These are phyloP conservation scores for Phlogophora meticulosa DNA, from an alignment of 2,888 invertebrate species.

Conservation along the genomic window DNA sequence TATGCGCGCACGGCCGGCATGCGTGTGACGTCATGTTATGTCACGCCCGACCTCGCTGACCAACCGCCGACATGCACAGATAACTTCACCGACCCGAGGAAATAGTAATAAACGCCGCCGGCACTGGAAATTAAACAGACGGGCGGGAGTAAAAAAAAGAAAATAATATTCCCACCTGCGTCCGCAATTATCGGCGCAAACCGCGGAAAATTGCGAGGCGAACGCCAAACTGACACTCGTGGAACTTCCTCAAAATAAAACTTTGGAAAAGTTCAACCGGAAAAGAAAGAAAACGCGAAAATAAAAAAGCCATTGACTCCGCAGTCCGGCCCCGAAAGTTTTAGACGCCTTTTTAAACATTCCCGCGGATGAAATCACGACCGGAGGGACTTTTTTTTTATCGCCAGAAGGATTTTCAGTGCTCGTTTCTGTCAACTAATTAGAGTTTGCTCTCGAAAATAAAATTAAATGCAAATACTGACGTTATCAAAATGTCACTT, in stretches of 20 bases:
- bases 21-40: constrained; percentile 54
- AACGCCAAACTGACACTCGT: constrained; percentile 90
- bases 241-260: constrained; percentile 89
- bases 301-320: constrained; percentile 91
- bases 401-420: constrained; percentile 81
- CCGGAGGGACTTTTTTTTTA: constrained; percentile 78
- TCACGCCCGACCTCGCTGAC: constrained; percentile 61
- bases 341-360: constrained; percentile 86
- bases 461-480: constrained; percentile 73
- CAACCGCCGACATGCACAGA: constrained; percentile 52
- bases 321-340: constrained; percentile 86
- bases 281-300: constrained; percentile 89
- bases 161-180: constrained; percentile 86
- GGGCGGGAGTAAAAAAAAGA: constrained; percentile 70
- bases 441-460: constrained; percentile 75
- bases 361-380: constrained; percentile 82
- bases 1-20: constrained; percentile 51
- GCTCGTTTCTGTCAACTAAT: constrained; percentile 85
- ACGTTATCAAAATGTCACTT: constrained; percentile 67
- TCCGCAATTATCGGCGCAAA: constrained; percentile 89
- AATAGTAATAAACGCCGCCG: constrained; percentile 68
- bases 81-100: constrained; percentile 43
- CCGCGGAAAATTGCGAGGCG: constrained; percentile 88
- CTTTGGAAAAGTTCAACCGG: constrained; percentile 89
- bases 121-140: constrained; percentile 69